A percentile compares a stretch with the other conserved stretches of the same genome.
These are phyloP conservation scores for Octonoba sinensis DNA, from an alignment of 2,888 invertebrate species.

Conservation along the genomic window DNA sequence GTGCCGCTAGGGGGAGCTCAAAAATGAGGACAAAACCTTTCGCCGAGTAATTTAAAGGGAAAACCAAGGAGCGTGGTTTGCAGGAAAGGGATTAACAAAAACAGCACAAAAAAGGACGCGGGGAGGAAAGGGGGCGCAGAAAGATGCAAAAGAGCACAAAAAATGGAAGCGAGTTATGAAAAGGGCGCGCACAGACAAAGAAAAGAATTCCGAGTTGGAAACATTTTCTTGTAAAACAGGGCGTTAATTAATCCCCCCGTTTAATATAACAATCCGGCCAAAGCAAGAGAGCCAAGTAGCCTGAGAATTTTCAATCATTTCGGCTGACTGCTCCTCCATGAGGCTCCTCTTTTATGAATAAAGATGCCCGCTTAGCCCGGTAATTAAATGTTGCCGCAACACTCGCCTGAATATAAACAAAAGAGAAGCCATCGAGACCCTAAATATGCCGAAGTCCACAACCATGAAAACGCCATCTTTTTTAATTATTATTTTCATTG, in stretches of 20 bases:
- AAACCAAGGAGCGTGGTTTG: conserved; percentile 46
- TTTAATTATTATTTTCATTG: too few relatives aligned
- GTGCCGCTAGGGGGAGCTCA: conserved; percentile 48
- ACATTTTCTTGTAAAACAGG: conserved; percentile 63
- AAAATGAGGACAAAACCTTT: conserved; percentile 57
- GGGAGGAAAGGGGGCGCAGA: conserved; percentile 12
- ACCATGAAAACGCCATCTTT: conserved; percentile 53
- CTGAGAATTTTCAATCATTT: conserved; percentile 62
- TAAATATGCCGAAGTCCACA: conserved; percentile 53
- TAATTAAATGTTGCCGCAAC: conserved; percentile 61
- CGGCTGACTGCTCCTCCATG: conserved; percentile 50
- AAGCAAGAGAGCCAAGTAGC: conserved; percentile 39
- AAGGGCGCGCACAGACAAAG: conserved; percentile 59
- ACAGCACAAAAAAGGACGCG: conserved; percentile 17
- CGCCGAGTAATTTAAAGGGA: conserved; percentile 60
- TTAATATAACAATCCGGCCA: conserved; percentile 57
- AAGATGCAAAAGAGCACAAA: conserved; percentile 19
- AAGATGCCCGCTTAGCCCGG: conserved; percentile 56
- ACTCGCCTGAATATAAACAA: conserved; percentile 59
- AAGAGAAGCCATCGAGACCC: conserved; percentile 52
- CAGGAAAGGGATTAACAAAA: conserved; percentile 56
- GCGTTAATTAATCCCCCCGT: conserved; percentile 58
- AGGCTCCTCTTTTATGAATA: conserved; percentile 57
- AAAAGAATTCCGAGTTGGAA: conserved; percentile 62
- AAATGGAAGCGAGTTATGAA: conserved; percentile 51